Evolutionary conservation across 2,113 vertebrate genomes (phyloP).

Genomic region (Sporophila hypoxantha): DNA sequence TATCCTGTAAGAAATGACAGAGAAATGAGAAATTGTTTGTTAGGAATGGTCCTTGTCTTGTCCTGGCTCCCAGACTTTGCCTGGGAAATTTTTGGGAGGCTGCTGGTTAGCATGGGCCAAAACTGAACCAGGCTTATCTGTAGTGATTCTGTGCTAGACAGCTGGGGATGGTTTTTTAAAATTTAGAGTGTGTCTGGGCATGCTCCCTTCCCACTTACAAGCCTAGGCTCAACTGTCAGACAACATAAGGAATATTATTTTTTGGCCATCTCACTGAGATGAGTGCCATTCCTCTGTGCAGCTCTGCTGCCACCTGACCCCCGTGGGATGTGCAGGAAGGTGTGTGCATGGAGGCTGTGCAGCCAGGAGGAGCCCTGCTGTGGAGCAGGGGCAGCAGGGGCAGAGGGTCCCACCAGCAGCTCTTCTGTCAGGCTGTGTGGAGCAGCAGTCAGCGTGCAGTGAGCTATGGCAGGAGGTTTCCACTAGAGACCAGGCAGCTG

Average conservation of each 20-base stretch:
- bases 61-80: background rate
- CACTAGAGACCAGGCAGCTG: background rate
- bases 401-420: background rate
- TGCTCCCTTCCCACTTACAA: background rate
- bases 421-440: background rate
- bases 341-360: background rate
- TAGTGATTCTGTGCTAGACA: background rate
- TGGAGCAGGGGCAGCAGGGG: background rate
- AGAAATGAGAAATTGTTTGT: background rate
- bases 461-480: background rate
- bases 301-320: background rate
- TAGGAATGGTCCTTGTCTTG: background rate
- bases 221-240: background rate
- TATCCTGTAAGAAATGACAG: background rate
- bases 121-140: background rate
- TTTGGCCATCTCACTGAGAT: background rate
- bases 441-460: background rate
- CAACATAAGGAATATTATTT: background rate
- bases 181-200: background rate
- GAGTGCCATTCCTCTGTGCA: background rate
- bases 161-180: too few relatives aligned
- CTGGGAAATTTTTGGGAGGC: background rate
- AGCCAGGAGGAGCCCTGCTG: background rate
- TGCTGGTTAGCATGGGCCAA: background rate
- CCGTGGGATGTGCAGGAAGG: background rate